These are phyloP conservation scores for Ochropleura plecta DNA, from an alignment of 2,888 invertebrate genomes.

Conservation along the genomic window DNA sequence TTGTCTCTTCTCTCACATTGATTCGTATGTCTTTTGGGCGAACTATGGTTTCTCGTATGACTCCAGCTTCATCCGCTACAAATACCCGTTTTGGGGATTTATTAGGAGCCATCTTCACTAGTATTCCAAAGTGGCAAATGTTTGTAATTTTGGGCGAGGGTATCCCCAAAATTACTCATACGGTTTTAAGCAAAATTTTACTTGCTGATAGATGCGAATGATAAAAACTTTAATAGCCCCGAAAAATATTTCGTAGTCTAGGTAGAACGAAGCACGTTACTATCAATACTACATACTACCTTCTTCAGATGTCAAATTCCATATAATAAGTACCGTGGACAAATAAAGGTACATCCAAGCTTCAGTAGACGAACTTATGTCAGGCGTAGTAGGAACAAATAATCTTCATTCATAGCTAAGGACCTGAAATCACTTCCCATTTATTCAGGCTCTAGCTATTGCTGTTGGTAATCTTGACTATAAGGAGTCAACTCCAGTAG, in stretches of 20 bases:
- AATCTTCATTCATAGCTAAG: no score
- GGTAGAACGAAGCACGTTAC: no score
- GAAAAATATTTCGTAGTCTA: no score
- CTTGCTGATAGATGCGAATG: not conserved
- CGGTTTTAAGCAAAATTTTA: not conserved
- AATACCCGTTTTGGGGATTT: no score
- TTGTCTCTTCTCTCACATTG: not conserved
- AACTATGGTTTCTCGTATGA: not conserved
- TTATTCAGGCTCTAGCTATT: not conserved
- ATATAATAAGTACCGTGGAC: no score
- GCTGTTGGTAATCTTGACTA: not conserved
- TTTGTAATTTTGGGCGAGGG: not conserved
- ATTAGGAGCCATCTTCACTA: not conserved
- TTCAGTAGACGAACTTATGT: no score
- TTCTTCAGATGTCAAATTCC: no score
- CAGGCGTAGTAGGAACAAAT: no score
- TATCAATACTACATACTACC: no score
- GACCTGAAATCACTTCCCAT: no score
- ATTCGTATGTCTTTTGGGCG: not conserved
- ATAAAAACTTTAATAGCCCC: no score
- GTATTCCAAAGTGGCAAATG: not conserved
- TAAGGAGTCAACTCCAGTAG: not conserved
- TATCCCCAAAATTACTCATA: not conserved
- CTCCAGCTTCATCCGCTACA: not conserved
- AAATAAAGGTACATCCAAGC: no score